A percentile compares a stretch with the other conserved stretches of the same genome.
Conservation (phyloP, 2,113 vertebrate species). For the Cairina moschata region DNA sequence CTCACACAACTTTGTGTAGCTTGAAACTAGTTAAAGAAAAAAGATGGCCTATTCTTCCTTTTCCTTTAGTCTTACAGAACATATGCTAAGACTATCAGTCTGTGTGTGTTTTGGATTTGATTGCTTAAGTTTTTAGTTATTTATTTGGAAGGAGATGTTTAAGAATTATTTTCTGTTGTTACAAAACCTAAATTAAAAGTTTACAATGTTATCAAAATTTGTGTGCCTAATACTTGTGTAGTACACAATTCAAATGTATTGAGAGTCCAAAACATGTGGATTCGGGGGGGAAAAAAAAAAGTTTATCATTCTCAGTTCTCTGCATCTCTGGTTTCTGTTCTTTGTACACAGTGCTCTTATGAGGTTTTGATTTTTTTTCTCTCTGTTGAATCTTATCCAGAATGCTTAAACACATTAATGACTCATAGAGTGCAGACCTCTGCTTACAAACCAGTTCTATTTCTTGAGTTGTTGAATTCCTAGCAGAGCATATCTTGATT, state of each 20-base stretch:
- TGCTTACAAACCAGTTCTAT: not conserved
- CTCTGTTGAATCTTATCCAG: not conserved
- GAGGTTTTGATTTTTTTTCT: not conserved
- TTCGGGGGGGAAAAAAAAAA: not conserved
- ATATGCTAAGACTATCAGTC: not conserved
- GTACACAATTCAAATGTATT: not conserved
- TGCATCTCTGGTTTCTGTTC: not conserved
- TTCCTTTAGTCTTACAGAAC: not conserved
- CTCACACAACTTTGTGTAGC: not conserved
- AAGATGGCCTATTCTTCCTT: not conserved
- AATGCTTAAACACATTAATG: not conserved
- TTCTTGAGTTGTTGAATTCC: not conserved
- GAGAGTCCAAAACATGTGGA: not conserved
- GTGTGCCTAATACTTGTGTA: not conserved
- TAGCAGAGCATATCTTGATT: not conserved
- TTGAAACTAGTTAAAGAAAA: not conserved
- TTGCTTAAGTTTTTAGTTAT: too few species aligned
- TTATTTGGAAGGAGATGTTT: too few species aligned
- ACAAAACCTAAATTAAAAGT: not conserved
- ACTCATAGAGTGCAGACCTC: not conserved
- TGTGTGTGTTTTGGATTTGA: fast-evolving
- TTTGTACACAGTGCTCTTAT: not conserved
- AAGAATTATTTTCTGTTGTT: not conserved
- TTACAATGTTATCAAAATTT: not conserved
- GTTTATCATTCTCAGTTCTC: not conserved